Evolutionary conservation across 37 sponge, comb jelly and placozoan species (phyloP).

Genomic region (Bolinopsis microptera): DNA sequence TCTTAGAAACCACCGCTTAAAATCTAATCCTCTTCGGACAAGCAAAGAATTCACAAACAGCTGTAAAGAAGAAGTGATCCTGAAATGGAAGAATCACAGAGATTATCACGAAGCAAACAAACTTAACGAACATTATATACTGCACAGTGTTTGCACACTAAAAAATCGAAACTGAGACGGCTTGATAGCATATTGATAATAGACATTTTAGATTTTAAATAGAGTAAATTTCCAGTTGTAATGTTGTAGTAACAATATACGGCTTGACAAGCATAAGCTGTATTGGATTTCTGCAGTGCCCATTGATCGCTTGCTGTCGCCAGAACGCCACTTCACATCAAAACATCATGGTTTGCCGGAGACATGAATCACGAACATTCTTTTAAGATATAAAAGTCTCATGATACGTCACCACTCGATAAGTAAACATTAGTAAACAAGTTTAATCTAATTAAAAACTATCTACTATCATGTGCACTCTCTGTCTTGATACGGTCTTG

Average conservation of each 20-base stretch:
- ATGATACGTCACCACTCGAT: too few relatives aligned
- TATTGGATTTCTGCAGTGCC: background rate
- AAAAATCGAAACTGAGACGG: background rate
- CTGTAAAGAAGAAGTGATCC: too few relatives aligned
- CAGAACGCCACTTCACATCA: background rate
- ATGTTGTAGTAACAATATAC: background rate
- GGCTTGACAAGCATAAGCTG: background rate
- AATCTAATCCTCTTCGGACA: background rate
- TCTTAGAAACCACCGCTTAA: background rate
- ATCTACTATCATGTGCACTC: too few relatives aligned
- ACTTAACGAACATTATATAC: background rate
- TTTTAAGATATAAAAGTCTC: too few relatives aligned
- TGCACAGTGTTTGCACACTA: background rate
- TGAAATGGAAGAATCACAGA: too few relatives aligned
- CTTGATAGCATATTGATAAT: background rate
- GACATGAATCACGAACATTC: too few relatives aligned
- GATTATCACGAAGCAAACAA: background rate
- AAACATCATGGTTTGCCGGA: background rate
- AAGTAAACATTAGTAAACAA: too few relatives aligned
- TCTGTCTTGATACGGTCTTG: too few relatives aligned
- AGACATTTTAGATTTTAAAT: background rate
- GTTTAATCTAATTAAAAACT: too few relatives aligned
- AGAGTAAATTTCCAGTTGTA: background rate
- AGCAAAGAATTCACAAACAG: too few relatives aligned
- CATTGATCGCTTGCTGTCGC: background rate